Evolutionary conservation across 2,888 invertebrate genomes (phyloP).

Genomic region (Smittia sp.): DNA sequence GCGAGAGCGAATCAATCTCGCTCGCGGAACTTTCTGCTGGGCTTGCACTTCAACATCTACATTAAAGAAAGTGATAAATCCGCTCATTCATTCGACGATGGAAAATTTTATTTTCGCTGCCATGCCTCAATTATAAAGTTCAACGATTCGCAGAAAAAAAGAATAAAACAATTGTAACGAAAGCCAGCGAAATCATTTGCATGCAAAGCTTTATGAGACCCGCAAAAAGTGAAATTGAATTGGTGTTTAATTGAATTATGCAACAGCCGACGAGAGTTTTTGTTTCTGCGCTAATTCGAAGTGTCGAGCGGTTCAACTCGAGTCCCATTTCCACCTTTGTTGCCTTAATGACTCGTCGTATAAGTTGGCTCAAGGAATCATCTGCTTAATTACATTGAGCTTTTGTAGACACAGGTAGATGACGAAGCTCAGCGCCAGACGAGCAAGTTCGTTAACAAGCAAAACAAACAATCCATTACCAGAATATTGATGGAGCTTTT

Average conservation of each 20-base stretch:
- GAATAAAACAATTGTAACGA: constrained; percentile 28
- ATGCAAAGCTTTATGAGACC: constrained; percentile 32
- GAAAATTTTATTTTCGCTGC: neutral
- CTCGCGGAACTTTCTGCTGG: neutral
- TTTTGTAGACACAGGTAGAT: neutral
- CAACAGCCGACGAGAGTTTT: neutral
- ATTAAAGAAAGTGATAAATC: neutral
- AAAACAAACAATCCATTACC: neutral
- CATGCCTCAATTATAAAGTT: neutral
- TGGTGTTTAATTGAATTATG: constrained; percentile 20
- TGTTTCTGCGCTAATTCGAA: neutral
- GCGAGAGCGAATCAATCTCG: neutral
- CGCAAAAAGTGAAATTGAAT: constrained; percentile 28
- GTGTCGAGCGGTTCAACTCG: neutral
- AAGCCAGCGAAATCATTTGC: constrained; percentile 27
- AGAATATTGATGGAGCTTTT: neutral
- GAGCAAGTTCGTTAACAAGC: neutral
- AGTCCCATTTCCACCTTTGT: neutral
- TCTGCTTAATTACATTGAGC: constrained; percentile 15
- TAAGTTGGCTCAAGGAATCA: neutral
- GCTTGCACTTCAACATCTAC: too few relatives aligned
- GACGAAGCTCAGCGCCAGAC: neutral
- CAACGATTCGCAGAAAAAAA: too few relatives aligned
- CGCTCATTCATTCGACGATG: neutral
- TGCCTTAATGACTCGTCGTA: too few relatives aligned